Conservation (phyloP, 1,140 invertebrate genomes). For the Euwallacea fornicatus region DNA sequence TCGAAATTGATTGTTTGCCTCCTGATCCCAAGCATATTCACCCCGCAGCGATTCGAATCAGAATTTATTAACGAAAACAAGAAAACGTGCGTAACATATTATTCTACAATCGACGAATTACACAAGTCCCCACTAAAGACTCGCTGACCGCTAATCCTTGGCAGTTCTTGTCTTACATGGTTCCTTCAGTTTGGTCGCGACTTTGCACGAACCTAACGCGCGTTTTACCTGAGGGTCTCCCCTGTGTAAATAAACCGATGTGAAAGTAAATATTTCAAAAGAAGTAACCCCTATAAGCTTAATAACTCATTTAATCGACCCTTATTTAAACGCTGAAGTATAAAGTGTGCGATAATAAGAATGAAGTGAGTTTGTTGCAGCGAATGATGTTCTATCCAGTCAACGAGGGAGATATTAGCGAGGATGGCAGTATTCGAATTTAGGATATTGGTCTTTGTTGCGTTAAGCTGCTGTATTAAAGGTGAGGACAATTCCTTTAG, state of each 20-base stretch:
- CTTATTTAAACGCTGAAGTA: no score
- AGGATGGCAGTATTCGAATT: no score
- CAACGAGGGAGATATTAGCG: no score
- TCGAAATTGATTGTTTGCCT: no score
- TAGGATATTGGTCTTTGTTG: not conserved
- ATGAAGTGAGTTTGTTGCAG: no score
- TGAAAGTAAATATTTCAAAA: not conserved
- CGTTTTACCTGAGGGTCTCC: not conserved
- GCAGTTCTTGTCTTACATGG: not conserved
- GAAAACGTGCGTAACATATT: not conserved
- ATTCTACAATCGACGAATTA: not conserved
- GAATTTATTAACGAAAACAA: no score
- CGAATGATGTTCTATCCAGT: no score
- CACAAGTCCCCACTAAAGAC: constrained; percentile 6
- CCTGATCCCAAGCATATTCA: no score
- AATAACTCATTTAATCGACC: no score
- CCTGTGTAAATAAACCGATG: not conserved
- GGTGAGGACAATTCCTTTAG: not conserved
- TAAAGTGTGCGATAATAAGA: no score
- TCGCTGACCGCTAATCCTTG: constrained; percentile 10
- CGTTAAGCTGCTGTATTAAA: not conserved
- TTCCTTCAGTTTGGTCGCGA: constrained; percentile 12
- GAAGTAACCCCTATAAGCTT: no score
- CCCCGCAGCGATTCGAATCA: no score
- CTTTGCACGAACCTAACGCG: not conserved